Base-by-base conservation (phyloP, 2,113 vertebrate species). In the Piprites chloris region DNA sequence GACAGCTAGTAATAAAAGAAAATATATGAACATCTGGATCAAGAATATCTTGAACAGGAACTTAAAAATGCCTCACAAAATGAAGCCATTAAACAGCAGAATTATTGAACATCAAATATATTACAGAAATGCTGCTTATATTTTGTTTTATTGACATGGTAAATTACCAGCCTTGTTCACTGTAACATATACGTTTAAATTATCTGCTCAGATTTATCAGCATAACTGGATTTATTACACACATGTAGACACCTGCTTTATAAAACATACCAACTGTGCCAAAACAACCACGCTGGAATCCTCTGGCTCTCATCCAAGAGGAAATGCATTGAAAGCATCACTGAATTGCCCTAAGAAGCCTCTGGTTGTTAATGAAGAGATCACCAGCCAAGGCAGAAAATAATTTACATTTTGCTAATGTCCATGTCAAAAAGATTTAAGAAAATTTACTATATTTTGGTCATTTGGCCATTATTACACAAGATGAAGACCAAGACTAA, bases 251-350 rank as follows among this genome's bases (percentile, higher is more conserved):
- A 85, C 91, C 74, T 89, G 87, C 58, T 89, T 80, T 73, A 66
- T 46, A 87, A 77, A 93, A 72, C 42, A 47, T n/a, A 76, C 9
- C 62, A 79, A 75, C 77, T 65, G 69, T 53, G 91, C 62, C 89
- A 95, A 76, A 89, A 93, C 0, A 19, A 82, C 86, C 87, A 75
- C 8, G 16, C 67, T 80, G 86, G 86, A 95, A 95, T 87, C 52
- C 78, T 89, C 75, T 89, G 87, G 66, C 71, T 83, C 55, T 88
- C 75, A 77, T 28, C 69, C 77, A 96, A 95, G 78, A 90, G 33
- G 78, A 95, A 95, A 79, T 1, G 0, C 58, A 50, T 27, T 52
- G 71, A 46, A 91, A 82, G 33, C 6, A 2, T 79, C 0, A 0
- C 49, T 85, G 24, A 92, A 79, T 16, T 62, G 50, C 78, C 71